These are phyloP conservation scores for Aphidius gifuensis DNA, from an alignment of 1,140 invertebrate genomes.

Conservation along the genomic window DNA sequence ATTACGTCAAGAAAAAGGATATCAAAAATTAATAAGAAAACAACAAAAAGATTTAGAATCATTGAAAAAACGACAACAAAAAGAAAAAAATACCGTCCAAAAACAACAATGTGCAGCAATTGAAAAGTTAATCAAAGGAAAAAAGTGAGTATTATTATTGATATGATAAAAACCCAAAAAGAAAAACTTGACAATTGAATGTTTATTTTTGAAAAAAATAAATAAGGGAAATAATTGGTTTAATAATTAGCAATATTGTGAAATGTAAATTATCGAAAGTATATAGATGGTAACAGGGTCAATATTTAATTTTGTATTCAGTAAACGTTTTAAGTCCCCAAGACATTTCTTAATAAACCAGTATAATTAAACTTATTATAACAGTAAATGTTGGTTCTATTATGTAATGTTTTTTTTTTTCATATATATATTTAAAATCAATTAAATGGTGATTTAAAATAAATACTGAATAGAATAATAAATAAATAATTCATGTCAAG, in stretches of 20 bases:
- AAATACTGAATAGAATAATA: not conserved
- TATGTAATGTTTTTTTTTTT: too few relatives aligned
- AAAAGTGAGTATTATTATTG: slow-evolving; percentile 66
- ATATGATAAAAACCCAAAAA: not conserved
- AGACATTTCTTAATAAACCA: too few relatives aligned
- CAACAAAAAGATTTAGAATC: slow-evolving; percentile 94
- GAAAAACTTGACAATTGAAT: not conserved
- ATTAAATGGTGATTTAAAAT: too few relatives aligned
- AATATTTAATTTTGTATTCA: too few relatives aligned
- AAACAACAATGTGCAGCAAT: slow-evolving; percentile 93
- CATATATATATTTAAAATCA: too few relatives aligned
- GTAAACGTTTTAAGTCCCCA: too few relatives aligned
- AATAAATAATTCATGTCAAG: slow-evolving; percentile 5
- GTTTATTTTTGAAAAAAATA: not conserved
- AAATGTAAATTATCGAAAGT: too few relatives aligned
- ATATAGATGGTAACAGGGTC: too few relatives aligned
- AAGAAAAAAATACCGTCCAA: slow-evolving; percentile 88
- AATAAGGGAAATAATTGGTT: too few relatives aligned
- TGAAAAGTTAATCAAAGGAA: slow-evolving; percentile 91
- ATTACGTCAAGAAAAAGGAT: slow-evolving; percentile 88
- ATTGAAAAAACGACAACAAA: slow-evolving; percentile 88
- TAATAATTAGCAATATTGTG: too few relatives aligned
- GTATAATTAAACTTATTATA: too few relatives aligned
- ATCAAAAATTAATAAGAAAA: slow-evolving; percentile 91
- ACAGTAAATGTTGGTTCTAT: too few relatives aligned